phyloP scores from a whole-genome alignment of 2,888 invertebrate species.

The Lottia gigantea region DNA sequence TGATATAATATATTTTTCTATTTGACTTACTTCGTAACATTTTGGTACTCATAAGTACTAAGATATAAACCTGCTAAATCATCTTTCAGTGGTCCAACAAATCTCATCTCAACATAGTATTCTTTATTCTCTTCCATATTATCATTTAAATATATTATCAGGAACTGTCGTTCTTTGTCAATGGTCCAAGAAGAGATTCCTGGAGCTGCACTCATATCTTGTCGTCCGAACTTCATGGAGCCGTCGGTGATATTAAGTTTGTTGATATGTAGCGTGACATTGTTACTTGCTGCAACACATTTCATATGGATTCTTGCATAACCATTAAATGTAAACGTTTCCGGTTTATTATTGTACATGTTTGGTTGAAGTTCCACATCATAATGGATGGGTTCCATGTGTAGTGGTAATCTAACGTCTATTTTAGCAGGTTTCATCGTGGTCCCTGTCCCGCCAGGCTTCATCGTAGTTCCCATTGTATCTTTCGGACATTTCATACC shows the following conservation, averaged over 20 bases:
- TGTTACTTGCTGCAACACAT: constrained; percentile 22
- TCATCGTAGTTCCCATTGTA: background rate
- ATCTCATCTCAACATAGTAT: constrained; percentile 78
- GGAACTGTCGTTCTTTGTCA: constrained; percentile 56
- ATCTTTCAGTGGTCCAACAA: constrained; percentile 77
- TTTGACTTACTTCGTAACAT: constrained; percentile 23
- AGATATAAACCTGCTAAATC: constrained; percentile 28
- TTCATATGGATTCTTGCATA: constrained; percentile 22
- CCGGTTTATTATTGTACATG: constrained; percentile 33
- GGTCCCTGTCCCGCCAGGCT: background rate
- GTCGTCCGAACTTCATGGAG: constrained; percentile 19
- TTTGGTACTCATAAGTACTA: constrained; percentile 22
- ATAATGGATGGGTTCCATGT: constrained; percentile 31
- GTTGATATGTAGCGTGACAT: constrained; percentile 31
- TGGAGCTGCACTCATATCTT: constrained; percentile 30
- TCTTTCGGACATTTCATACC: background rate
- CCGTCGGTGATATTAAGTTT: constrained; percentile 22
- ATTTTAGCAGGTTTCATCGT: constrained; percentile 9
- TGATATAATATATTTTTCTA: too few species aligned
- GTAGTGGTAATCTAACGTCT: constrained; percentile 33
- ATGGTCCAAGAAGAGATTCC: constrained; percentile 23
- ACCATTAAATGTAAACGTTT: constrained; percentile 36
- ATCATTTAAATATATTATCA: constrained; percentile 74
- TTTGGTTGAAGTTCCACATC: constrained; percentile 33
- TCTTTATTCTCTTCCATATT: constrained; percentile 71